Percentiles rank a stretch among this genome's conserved stretches.
Conservation (phyloP, 2,888 invertebrate species). For the Pilophorus perplexus region DNA sequence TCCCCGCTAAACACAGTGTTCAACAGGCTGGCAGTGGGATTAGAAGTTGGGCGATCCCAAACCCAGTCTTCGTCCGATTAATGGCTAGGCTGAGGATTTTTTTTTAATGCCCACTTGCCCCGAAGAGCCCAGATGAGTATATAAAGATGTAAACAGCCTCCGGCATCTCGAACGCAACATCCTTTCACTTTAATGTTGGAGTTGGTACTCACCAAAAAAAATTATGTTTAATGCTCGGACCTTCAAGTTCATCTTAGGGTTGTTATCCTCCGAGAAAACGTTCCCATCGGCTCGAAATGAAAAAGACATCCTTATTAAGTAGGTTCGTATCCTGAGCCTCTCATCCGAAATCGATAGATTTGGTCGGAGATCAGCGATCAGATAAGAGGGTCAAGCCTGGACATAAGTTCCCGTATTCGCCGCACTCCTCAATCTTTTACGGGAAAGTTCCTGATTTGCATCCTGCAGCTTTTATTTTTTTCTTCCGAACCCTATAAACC, state of each 20-base stretch:
- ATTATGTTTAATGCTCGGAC: slow-evolving; percentile 9
- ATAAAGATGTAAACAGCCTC: slow-evolving; percentile 18
- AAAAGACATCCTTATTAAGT: too few relatives aligned
- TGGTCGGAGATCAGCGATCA: too few relatives aligned
- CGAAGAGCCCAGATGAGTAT: slow-evolving; percentile 1
- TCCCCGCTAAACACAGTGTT: slow-evolving; percentile 7
- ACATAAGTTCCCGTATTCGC: too few relatives aligned
- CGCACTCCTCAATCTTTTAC: too few relatives aligned
- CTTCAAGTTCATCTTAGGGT: slow-evolving; percentile 3
- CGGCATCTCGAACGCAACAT: slow-evolving; percentile 1
- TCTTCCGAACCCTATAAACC: too few relatives aligned
- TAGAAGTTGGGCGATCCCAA: slow-evolving; percentile 9
- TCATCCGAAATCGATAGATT: too few relatives aligned
- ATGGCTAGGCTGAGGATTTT: slow-evolving; percentile 3
- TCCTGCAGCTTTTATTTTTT: too few relatives aligned
- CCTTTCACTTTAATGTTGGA: slow-evolving; percentile 13
- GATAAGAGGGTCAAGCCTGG: too few relatives aligned
- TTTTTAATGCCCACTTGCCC: background rate
- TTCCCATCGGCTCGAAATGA: too few relatives aligned
- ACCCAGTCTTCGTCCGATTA: slow-evolving; percentile 6
- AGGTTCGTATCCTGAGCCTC: background rate
- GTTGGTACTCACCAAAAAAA: background rate
- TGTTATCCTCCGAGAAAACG: slow-evolving; percentile 11
- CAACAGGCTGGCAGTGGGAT: background rate
- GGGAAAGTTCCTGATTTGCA: too few relatives aligned